Conservation (phyloP, 2,797 vertebrate genomes). For the Clarias laeviceps region DNA sequence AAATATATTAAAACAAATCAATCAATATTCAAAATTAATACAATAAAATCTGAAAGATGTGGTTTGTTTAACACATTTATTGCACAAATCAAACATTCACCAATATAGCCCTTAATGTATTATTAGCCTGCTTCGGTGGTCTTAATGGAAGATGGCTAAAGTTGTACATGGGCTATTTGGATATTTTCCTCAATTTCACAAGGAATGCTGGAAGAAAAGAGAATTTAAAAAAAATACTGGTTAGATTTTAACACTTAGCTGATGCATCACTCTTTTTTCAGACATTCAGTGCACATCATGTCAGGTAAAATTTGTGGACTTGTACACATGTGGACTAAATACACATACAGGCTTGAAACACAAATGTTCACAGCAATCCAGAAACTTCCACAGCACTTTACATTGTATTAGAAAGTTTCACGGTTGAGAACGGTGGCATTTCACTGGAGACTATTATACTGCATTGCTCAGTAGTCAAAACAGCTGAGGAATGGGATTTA, state of each 20-base stretch:
- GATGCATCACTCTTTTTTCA: neutral
- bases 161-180: constrained; percentile 23
- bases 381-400: neutral
- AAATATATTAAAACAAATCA: neutral
- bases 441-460: neutral
- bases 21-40: neutral
- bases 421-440: no score
- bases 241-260: neutral
- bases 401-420: neutral
- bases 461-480: neutral
- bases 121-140: neutral
- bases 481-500: neutral
- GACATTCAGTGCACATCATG: neutral
- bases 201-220: constrained; percentile 83
- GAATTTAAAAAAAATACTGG: neutral
- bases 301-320: no score
- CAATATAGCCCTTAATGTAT: neutral
- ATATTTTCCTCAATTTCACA: constrained; percentile 85
- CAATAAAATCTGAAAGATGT: neutral
- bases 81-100: neutral
- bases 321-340: neutral
- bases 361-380: no score
- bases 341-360: no score
- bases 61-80: neutral
- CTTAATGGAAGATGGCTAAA: neutral